Conservation (phyloP, 2,888 invertebrate species). For the Imbricaverruca yamaguchii region DNA sequence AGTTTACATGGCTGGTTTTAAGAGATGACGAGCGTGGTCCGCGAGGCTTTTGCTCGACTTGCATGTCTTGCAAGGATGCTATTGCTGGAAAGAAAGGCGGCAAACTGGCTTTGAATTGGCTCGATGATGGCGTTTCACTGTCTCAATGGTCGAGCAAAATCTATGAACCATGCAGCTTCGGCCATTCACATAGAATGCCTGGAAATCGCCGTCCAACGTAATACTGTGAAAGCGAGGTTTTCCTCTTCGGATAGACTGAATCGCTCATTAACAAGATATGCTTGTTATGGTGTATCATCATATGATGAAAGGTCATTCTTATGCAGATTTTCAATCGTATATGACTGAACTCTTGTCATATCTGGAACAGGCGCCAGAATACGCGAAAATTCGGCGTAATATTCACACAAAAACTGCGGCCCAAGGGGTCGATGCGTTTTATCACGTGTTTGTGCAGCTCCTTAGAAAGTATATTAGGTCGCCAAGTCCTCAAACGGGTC, state of each 20-base stretch:
- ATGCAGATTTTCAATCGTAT: background rate
- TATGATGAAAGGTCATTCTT: background rate
- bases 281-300: background rate
- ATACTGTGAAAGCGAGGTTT: background rate
- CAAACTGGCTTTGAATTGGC: background rate
- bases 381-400: background rate
- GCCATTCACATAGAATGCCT: background rate
- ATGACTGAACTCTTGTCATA: background rate
- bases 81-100: background rate
- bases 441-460: background rate
- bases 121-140: background rate
- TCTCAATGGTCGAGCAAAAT: background rate
- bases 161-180: background rate
- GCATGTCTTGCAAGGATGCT: background rate
- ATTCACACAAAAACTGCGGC: background rate
- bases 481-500: background rate
- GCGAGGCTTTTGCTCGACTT: background rate
- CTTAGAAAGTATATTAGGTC: background rate
- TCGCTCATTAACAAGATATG: background rate
- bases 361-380: background rate
- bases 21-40: background rate
- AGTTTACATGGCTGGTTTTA: background rate
- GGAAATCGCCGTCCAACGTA: background rate
- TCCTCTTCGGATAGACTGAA: background rate
- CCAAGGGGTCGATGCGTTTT: background rate